Percentiles rank a stretch among this genome's conserved stretches.
Evolutionary conservation across 2,797 vertebrate genomes (phyloP).

Genomic region (Hipposideros larvatus): DNA sequence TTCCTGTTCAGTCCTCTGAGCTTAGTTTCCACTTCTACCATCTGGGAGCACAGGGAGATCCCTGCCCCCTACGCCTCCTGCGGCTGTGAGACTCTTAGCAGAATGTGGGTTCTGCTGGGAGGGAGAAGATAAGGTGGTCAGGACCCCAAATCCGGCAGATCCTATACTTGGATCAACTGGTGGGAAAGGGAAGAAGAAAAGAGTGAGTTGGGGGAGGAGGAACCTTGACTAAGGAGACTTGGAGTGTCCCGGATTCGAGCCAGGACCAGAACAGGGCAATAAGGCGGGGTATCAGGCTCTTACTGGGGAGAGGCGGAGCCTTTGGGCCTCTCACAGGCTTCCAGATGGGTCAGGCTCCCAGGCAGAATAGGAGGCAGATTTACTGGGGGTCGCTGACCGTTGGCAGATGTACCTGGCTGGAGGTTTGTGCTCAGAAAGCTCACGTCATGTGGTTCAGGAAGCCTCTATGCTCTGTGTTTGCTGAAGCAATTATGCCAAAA

Average conservation of each 20-base stretch:
- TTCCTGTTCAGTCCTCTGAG: not conserved
- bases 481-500: not conserved
- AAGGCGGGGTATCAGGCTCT: not conserved
- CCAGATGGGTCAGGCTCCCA: not conserved
- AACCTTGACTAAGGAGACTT: not conserved
- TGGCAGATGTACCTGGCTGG: not conserved
- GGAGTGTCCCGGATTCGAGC: not conserved
- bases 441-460: not conserved
- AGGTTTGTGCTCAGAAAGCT: not conserved
- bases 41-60: not conserved
- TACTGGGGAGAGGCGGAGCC: not conserved
- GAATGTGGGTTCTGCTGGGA: not conserved
- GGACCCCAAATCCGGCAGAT: not conserved
- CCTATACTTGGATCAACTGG: not conserved
- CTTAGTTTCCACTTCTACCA: not conserved
- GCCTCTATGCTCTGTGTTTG: not conserved
- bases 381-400: rapidly evolving
- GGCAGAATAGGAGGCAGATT: not conserved
- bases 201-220: not conserved
- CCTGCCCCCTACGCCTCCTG: rapidly evolving
- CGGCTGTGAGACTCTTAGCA: not conserved
- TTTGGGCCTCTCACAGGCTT: not conserved
- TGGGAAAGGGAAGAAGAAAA: not conserved
- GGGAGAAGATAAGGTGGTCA: not conserved
- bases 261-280: not conserved